Conservation (phyloP, 2,797 vertebrate genomes). For the Thaleichthys pacificus region DNA sequence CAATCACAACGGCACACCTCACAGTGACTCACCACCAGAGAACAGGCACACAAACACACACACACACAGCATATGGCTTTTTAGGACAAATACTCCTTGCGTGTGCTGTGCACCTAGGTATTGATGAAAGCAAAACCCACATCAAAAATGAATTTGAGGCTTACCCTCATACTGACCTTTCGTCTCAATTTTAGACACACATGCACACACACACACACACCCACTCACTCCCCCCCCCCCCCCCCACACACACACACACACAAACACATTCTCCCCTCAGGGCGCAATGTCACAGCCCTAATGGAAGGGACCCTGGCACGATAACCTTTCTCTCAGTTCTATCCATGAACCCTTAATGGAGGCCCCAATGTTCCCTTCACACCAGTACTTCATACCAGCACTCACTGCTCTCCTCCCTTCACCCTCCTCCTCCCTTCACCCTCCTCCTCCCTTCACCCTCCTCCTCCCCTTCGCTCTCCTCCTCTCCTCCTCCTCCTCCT, state of each 20-base stretch:
- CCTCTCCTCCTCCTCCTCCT: not conserved
- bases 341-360: not conserved
- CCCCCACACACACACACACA: not conserved
- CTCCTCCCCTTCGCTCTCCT: not conserved
- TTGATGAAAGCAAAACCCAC: too few species aligned
- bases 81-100: not conserved
- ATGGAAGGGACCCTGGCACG: not conserved
- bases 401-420: not conserved
- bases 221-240: not conserved
- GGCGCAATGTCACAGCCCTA: not conserved
- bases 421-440: not conserved
- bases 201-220: constrained; percentile 1
- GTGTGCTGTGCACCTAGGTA: too few species aligned
- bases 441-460: not conserved
- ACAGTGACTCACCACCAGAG: too few species aligned
- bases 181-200: not conserved
- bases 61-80: not conserved
- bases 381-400: not conserved
- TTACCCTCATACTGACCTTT: too few species aligned
- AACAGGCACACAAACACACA: not conserved
- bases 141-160: too few species aligned
- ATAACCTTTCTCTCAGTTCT: constrained; percentile 3
- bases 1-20: constrained; percentile 39
- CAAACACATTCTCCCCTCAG: not conserved
- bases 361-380: not conserved